A percentile compares a stretch with the other conserved stretches of the same genome.
phyloP scores from a whole-genome alignment of 1,140 invertebrate species.

The Lithobius niger region DNA sequence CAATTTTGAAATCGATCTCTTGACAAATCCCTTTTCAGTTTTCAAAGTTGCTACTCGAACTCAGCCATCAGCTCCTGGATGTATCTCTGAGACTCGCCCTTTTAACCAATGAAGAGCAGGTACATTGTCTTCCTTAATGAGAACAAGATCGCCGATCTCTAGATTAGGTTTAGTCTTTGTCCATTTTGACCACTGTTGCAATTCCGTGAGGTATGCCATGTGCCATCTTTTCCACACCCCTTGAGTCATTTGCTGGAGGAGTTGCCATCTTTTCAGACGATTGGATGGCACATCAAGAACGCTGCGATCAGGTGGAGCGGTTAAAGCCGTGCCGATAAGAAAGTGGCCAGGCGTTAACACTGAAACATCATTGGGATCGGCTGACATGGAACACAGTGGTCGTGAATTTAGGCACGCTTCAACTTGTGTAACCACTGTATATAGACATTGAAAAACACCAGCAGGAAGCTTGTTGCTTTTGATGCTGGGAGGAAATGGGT shows the following conservation, averaged over 20 bases:
- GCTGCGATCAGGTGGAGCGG: slow-evolving; percentile 1
- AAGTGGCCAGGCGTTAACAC: slow-evolving; percentile 23
- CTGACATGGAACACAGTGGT: slow-evolving; percentile 21
- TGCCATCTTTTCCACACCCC: slow-evolving; percentile 19
- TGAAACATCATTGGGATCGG: slow-evolving; percentile 19
- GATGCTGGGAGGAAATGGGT: no score
- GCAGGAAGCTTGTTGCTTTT: no score
- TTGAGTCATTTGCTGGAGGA: neutral
- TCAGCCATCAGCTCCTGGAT: neutral
- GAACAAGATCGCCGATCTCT: slow-evolving; percentile 1
- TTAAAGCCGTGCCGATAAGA: slow-evolving; percentile 12
- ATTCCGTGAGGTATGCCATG: slow-evolving; percentile 10
- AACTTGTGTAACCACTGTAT: slow-evolving; percentile 14
- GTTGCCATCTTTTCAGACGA: neutral
- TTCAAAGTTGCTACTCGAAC: neutral
- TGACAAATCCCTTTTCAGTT: neutral
- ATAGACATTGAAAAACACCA: no score
- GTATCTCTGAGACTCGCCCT: neutral
- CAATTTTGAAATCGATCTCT: neutral
- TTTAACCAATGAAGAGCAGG: neutral
- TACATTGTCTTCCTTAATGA: neutral
- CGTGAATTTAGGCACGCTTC: slow-evolving; percentile 26
- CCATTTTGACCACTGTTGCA: neutral
- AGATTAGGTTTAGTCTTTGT: neutral
- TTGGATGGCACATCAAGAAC: neutral